A percentile compares a stretch with the other conserved stretches of the same genome.
Conservation (phyloP, 1,140 invertebrate genomes). For the Cephus cinctus region DNA sequence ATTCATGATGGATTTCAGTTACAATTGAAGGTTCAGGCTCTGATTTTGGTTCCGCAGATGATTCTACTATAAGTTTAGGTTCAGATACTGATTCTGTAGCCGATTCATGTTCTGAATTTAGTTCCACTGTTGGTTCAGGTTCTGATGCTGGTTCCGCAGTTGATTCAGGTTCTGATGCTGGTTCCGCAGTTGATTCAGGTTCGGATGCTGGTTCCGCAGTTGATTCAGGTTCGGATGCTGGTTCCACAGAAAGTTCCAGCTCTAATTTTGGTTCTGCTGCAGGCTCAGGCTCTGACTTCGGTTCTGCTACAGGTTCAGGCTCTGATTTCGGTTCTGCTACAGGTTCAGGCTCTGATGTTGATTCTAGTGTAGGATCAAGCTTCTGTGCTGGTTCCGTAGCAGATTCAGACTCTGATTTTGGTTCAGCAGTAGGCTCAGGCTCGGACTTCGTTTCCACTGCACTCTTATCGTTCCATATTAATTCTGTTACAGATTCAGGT, state of each 20-base stretch:
- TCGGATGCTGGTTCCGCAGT: conserved; percentile 17
- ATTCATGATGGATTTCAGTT: no score
- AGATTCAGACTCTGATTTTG: conserved; percentile 32
- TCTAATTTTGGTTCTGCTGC: conserved; percentile 15
- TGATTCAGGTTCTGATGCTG: conserved; percentile 18
- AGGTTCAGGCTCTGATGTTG: conserved; percentile 19
- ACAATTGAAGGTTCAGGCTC: no score
- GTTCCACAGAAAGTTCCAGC: conserved; percentile 18
- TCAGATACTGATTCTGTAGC: conserved; percentile 19
- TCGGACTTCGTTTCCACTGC: conserved; percentile 20
- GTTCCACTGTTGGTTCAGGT: conserved; percentile 23
- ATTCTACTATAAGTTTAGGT: conserved; percentile 19
- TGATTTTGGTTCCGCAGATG: not conserved
- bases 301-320: conserved; percentile 20
- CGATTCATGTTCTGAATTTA: conserved; percentile 20
- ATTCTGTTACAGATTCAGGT: conserved; percentile 20
- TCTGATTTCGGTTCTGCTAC: conserved; percentile 33
- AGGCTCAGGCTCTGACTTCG: conserved; percentile 13
- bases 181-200: conserved; percentile 22
- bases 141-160: no score
- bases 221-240: conserved; percentile 23
- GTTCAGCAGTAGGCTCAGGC: conserved; percentile 26
- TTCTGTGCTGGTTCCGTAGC: conserved; percentile 11
- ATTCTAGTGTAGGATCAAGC: conserved; percentile 15
- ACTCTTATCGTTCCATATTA: conserved; percentile 12